A percentile compares a stretch with the other conserved stretches of the same genome.
phyloP scores from a whole-genome alignment of 2,797 vertebrate species.

The Pitangus sulphuratus region DNA sequence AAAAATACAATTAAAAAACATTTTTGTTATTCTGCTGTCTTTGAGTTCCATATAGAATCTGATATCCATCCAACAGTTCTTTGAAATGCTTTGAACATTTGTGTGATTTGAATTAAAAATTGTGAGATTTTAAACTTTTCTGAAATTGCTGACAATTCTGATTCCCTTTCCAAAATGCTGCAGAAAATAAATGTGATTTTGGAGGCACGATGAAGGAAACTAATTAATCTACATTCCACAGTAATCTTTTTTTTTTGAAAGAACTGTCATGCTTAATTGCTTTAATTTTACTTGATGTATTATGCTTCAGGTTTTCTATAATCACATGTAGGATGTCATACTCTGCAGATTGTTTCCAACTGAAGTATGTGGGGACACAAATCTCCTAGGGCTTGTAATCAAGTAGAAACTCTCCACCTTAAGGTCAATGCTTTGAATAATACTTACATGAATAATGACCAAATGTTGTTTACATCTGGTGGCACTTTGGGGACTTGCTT shows the following conservation, averaged over 20 bases:
- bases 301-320: slow-evolving; percentile 45
- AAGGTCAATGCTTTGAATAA: slow-evolving; percentile 51
- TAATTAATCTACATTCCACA: slow-evolving; percentile 63
- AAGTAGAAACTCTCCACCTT: slow-evolving; percentile 30
- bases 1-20: slow-evolving; percentile 20
- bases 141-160: slow-evolving; percentile 59
- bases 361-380: slow-evolving; percentile 30
- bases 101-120: slow-evolving; percentile 71
- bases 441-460: slow-evolving; percentile 37
- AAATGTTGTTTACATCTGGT: slow-evolving; percentile 51
- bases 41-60: slow-evolving; percentile 60
- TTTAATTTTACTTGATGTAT: slow-evolving; percentile 61
- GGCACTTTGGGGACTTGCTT: neutral
- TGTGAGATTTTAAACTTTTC: slow-evolving; percentile 57
- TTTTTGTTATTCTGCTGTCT: slow-evolving; percentile 54
- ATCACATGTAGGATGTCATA: slow-evolving; percentile 49
- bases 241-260: slow-evolving; percentile 18
- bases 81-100: slow-evolving; percentile 71
- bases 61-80: slow-evolving; percentile 49
- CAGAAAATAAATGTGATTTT: slow-evolving; percentile 60
- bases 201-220: slow-evolving; percentile 45
- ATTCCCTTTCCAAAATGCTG: slow-evolving; percentile 36
- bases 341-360: slow-evolving; percentile 54
- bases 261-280: slow-evolving; percentile 42
- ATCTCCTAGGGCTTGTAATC: slow-evolving; percentile 27